Base-by-base conservation (phyloP, 1,140 invertebrate genomes). In the Cydia splendana region DNA sequence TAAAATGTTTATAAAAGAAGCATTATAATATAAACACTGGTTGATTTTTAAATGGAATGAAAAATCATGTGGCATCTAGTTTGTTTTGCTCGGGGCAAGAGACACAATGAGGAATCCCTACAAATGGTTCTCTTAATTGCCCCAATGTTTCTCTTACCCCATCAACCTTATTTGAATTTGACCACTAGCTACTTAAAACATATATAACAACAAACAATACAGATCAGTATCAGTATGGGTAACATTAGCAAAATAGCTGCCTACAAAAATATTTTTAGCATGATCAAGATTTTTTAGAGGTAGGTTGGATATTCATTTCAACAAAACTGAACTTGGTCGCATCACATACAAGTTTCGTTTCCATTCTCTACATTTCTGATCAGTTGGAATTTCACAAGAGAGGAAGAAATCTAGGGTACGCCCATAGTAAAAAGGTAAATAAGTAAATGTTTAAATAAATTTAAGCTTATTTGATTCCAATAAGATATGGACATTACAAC, bases 261-360 rank as follows among this genome's bases (percentile, higher is more conserved):
- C 38, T 71, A 45, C 30, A 71, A 71, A 71, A 71, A 71, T 71
- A 71, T 5, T 62, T 24, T 71, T 71, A 71, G 67, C 34, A 24
- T 62, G 20, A 10, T 71, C 15, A 34, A 71, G 67, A 71, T 71
- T 71, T n/a, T 45, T 42, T 45, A 30, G 67, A 71, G 67, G 67
- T 67, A 67, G 65, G 30, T 34, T 34, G 30, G 30, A 12, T 42
- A 71, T 18, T n/a, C 7, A 69, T 38, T 71, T 71, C 42, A 20
- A 71, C 34, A 24, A 62, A 57, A 62, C 10, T 12, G 20, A 20
- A 24, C 9, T 10, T 4, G 9, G 9, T 62, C 53, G 7, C n/a
- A 57, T 57, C n/a, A 18, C 53, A 57, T 57, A n/a, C 5, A 57
- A 18, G 20, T 62, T 24, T 62, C 2, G 18, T 24, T 10, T 62